Base-by-base conservation (phyloP, 2,797 vertebrate genomes). In the Cercopithecus mitis region DNA sequence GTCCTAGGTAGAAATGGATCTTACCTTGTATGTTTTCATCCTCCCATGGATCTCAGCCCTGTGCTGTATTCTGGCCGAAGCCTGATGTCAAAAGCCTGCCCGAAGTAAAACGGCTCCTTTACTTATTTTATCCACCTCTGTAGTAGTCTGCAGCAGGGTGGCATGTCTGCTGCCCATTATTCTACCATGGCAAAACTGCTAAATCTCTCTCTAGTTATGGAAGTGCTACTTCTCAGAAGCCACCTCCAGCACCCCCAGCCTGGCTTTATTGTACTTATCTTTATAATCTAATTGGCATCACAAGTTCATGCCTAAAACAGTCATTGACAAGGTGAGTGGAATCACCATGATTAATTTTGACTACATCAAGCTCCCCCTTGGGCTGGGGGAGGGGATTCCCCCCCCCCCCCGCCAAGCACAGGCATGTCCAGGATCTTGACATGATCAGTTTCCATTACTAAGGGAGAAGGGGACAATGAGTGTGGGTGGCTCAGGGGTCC, bases 381-480 rank as follows among this genome's bases (percentile, higher is more conserved):
- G 55, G 36, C 83, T 17, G 22, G 22, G 22, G 36, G 1, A 13
- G 41, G n/a, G 30, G 1, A 25, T 25, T 7, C 58, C 13, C 0
- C 3, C 22, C 36, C 36, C 36, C 36, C 36, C 36, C 55, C 22
- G 41, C 25, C 45, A 19, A 77, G 20, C 61, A 6, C 20, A 0
- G 0, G 0, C 1, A 0, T 11, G 19, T 30, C 76, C 45, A 20
- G 1, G 13, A 11, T 9, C 14, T 39, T 5, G 45, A 7, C 22
- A 5, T 64, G 43, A 76, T 12, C n/a, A 7, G 24, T 43, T 45
- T 73, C 61, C 52, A 12, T 30, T 17, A 0, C 5, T n/a, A 33
- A 27, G 15, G 50, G 39, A 67, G 43, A 64, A 45, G 58, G 25
- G 58, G 33, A 67, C 25, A n/a, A 0, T 20, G 43, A 30, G 36